These are phyloP conservation scores for Chanos chanos DNA, from an alignment of 2,797 vertebrate species.

Conservation along the genomic window DNA sequence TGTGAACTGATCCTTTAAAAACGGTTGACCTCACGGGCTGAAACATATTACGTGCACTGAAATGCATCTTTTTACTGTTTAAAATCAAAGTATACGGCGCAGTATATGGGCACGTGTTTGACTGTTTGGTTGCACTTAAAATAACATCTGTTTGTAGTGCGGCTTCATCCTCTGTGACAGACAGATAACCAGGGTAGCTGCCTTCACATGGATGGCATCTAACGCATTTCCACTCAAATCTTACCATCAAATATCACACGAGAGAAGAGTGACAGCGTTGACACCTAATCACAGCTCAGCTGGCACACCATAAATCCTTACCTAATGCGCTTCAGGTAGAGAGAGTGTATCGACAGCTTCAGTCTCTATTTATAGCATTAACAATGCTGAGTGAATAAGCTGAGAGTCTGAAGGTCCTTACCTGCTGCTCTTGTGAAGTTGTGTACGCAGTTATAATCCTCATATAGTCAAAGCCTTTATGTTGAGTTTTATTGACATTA, in stretches of 20 bases:
- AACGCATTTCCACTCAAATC: conserved; percentile 72
- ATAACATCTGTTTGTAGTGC: conserved; percentile 44
- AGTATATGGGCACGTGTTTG: neutral
- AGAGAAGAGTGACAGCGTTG: conserved; percentile 83
- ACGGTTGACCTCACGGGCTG: no score
- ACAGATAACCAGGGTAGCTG: conserved; percentile 74
- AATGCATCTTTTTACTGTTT: no score
- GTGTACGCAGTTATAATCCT: no score
- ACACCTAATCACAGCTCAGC: conserved; percentile 68
- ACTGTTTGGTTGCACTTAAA: no score
- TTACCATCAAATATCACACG: conserved; percentile 81
- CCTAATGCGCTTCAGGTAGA: conserved; percentile 23
- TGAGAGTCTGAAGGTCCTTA: conserved; percentile 11
- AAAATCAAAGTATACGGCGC: no score
- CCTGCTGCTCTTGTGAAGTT: neutral
- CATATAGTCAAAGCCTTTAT: no score
- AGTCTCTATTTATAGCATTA: conserved; percentile 13
- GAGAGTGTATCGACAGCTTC: conserved; percentile 24
- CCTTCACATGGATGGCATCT: conserved; percentile 74
- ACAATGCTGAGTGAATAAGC: conserved; percentile 1
- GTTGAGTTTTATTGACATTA: no score
- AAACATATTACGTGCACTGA: no score
- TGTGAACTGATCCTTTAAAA: no score
- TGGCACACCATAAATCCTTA: conserved; percentile 38
- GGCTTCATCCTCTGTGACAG: conserved; percentile 66